A percentile compares a stretch with the other conserved stretches of the same genome.
Conservation (phyloP, 2,113 vertebrate species). For the Salvelinus alpinus region DNA sequence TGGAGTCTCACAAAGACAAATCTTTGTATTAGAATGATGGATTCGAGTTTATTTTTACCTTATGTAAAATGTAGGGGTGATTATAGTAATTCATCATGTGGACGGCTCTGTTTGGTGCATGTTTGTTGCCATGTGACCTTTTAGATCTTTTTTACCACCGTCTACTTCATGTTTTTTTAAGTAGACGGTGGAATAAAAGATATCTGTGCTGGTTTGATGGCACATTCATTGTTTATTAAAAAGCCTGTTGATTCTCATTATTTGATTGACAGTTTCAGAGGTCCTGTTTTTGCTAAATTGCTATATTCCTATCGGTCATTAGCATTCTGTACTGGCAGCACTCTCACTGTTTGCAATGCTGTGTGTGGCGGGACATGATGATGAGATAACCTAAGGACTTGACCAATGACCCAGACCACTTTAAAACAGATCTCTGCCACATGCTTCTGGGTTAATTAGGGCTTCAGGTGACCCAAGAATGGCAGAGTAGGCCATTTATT, state of each 20-base stretch:
- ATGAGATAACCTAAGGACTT: neutral
- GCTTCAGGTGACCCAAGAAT: constrained; percentile 12
- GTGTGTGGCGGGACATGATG: constrained; percentile 2
- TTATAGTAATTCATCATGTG: constrained; percentile 58
- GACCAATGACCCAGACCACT: constrained; percentile 25
- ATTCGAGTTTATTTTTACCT: constrained; percentile 60
- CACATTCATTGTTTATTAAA: neutral
- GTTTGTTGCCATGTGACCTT: too few relatives aligned
- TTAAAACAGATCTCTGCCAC: constrained; percentile 3
- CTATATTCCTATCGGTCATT: constrained; percentile 7
- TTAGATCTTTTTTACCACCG: too few relatives aligned
- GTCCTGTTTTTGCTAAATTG: neutral
- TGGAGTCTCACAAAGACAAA: constrained; percentile 49
- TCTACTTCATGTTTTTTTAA: too few relatives aligned
- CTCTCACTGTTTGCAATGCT: neutral
- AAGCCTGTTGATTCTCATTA: too few relatives aligned
- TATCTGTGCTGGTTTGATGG: neutral
- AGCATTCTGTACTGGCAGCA: constrained; percentile 15
- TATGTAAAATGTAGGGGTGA: constrained; percentile 47
- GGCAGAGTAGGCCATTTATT: constrained; percentile 6
- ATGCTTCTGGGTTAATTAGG: constrained; percentile 12
- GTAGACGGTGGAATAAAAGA: too few relatives aligned
- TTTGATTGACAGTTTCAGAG: neutral
- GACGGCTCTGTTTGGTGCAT: constrained; percentile 26
- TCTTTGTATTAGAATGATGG: constrained; percentile 56